Evolutionary conservation across 2,888 invertebrate species (phyloP).

Genomic region (Dolomedes plantarius): DNA sequence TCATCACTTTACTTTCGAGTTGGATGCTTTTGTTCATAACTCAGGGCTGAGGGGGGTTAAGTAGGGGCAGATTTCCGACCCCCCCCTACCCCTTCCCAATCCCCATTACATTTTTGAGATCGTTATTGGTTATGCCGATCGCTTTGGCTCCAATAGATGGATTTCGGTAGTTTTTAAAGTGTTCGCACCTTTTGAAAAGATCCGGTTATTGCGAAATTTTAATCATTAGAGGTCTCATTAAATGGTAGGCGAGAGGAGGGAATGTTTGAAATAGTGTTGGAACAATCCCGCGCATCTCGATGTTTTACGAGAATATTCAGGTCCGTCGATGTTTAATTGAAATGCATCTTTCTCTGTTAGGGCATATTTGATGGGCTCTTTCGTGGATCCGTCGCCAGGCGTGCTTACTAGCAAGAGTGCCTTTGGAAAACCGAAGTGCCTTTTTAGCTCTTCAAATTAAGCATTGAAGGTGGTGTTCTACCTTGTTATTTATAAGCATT

Average conservation of each 20-base stretch:
- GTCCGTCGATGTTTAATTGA: not conserved
- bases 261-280: not conserved
- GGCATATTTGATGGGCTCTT: too few species aligned
- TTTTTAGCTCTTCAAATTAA: too few species aligned
- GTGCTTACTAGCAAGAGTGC: too few species aligned
- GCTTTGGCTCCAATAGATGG: slow-evolving; percentile 9
- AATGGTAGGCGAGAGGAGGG: slow-evolving; percentile 1
- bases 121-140: slow-evolving; percentile 18
- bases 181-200: slow-evolving; percentile 14
- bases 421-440: too few species aligned
- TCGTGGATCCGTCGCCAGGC: too few species aligned
- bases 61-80: slow-evolving; percentile 9
- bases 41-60: slow-evolving; percentile 49
- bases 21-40: slow-evolving; percentile 70
- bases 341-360: not conserved
- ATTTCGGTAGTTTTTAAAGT: slow-evolving; percentile 16
- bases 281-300: not conserved
- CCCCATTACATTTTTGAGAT: slow-evolving; percentile 9
- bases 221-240: slow-evolving; percentile 12
- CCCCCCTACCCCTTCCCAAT: not conserved
- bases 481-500: too few species aligned
- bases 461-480: too few species aligned
- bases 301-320: not conserved
- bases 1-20: slow-evolving; percentile 71
- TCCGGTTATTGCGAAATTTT: slow-evolving; percentile 9